Base-by-base conservation (phyloP, 2,797 vertebrate species). In the Rhadinocentrus ornatus region DNA sequence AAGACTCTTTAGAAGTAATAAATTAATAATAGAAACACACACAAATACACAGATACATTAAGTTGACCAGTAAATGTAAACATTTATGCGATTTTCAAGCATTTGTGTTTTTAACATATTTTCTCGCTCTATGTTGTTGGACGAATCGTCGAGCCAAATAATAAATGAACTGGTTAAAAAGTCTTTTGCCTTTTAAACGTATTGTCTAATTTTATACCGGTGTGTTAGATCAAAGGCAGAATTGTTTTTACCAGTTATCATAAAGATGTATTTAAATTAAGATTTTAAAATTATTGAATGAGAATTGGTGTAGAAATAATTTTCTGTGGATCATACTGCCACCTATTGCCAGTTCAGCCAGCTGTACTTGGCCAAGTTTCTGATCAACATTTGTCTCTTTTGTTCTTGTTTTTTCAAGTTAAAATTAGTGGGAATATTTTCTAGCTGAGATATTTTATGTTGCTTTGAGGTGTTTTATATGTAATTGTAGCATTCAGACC, bases 291-390 rank as follows among this genome's bases (percentile, higher is more conserved):
- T 13, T 4, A n/a, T 12, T 15, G 4, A 52, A 12, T 11, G 22
- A 13, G 66, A 41, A 18, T 41, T 41, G 6, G 15, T 41, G 0
- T 41, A 4, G 16, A 16, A 4, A 18, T 13, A 18, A 16, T 44
- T 72, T 78, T 68, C n/a, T 85, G 32, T 83, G 58, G 39, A 11
- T 46, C 24, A 13, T 58, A 74, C 67, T 74, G 85, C 83, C 88
- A 10, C 53, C 86, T 86, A 65, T 0, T 84, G 88, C 16, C 57
- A 24, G 4, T 26, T 48, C 1, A 63, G 10, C 48, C 56, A 16
- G 18, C 16, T 41, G 39, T 46, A 67, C 5, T 46, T 60, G n/a
- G 5, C 66, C 6, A 39, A 46, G 16, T 41, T 71, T 29, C 35
- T 13, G 1, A 32, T 20, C 7, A 26, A 39, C 5, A 41, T 59